phyloP scores from a whole-genome alignment of 2,113 vertebrate species.

The Brienomyrus brachyistius region DNA sequence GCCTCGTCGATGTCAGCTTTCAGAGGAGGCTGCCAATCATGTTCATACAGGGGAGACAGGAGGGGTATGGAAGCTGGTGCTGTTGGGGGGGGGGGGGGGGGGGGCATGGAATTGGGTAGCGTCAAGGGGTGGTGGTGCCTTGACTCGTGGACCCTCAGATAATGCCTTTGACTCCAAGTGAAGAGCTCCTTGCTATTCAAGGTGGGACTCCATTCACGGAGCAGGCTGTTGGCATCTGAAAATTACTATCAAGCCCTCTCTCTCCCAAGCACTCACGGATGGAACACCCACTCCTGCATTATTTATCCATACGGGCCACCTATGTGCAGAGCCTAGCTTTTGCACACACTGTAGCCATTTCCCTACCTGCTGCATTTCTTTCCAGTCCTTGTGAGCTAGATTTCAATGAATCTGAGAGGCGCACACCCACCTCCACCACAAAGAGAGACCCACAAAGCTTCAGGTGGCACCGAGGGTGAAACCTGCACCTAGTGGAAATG shows the following conservation, averaged over 20 bases:
- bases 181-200: conserved; percentile 1
- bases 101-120: background rate
- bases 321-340: background rate
- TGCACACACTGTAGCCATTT: background rate
- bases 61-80: background rate
- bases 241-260: background rate
- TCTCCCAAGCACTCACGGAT: background rate
- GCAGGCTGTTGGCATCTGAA: background rate
- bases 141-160: background rate
- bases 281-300: background rate
- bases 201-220: background rate
- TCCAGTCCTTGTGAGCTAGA: background rate
- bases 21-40: background rate
- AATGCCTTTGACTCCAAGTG: background rate
- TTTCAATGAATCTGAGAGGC: background rate
- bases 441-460: background rate
- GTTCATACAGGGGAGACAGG: background rate
- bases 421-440: background rate
- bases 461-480: background rate
- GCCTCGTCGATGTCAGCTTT: background rate
- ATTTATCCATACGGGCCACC: background rate
- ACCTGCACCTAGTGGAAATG: background rate
- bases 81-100: background rate
- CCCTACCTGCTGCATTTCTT: background rate
- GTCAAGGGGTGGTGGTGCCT: no score